Evolutionary conservation across 2,113 vertebrate genomes (phyloP).

Genomic region (Crotalus viridis): DNA sequence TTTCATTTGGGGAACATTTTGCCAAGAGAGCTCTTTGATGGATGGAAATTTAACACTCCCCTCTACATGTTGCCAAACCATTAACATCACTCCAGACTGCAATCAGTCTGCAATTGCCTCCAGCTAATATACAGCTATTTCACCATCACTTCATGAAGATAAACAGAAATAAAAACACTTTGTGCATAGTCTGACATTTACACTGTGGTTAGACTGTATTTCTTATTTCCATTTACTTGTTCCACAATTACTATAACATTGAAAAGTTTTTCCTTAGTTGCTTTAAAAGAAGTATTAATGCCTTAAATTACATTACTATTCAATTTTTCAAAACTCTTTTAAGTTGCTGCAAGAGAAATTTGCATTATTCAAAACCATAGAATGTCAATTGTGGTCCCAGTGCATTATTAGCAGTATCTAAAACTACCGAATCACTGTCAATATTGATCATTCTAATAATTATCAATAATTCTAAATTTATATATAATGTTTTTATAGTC

Average conservation of each 20-base stretch:
- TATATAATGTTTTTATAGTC: neutral
- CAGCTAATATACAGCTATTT: neutral
- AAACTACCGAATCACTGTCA: neutral
- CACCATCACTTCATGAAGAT: neutral
- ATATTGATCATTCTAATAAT: neutral
- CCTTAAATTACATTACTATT: neutral
- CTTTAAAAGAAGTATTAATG: neutral
- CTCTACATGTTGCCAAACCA: neutral
- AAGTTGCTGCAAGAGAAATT: neutral
- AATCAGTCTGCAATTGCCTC: neutral
- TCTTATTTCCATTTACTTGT: neutral
- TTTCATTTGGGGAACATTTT: neutral
- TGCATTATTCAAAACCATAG: neutral
- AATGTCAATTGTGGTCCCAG: neutral
- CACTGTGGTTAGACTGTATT: neutral
- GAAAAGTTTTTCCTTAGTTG: neutral
- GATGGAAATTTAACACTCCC: neutral
- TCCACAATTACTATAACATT: neutral
- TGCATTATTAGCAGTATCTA: neutral
- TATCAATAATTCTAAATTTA: neutral
- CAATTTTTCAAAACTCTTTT: neutral
- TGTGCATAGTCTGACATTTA: neutral
- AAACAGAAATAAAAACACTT: neutral
- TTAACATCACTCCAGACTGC: neutral
- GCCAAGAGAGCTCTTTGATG: neutral